phyloP scores from a whole-genome alignment of 2,797 vertebrate genomes.

The Clarias laeviceps region DNA sequence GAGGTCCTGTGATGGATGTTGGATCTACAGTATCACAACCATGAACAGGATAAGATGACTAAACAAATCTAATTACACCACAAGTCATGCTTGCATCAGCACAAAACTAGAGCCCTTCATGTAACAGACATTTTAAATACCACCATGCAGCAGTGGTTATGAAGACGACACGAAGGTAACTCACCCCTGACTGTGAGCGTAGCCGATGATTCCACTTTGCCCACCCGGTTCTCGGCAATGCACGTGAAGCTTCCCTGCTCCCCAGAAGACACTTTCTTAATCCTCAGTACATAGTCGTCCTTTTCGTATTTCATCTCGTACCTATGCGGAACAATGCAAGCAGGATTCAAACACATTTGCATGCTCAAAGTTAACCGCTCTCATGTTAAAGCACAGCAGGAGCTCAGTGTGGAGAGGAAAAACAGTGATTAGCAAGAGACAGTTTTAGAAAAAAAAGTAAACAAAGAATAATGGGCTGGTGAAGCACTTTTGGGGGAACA shows the following conservation, averaged over 20 bases:
- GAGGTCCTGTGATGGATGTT: neutral
- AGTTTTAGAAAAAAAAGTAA: constrained; percentile 47
- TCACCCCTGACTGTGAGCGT: constrained; percentile 93
- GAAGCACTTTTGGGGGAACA: constrained; percentile 63
- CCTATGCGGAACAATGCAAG: constrained; percentile 67
- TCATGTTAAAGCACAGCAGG: constrained; percentile 23
- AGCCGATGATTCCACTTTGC: constrained; percentile 89
- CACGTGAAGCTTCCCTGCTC: constrained; percentile 92
- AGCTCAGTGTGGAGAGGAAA: neutral
- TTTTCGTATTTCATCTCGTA: constrained; percentile 88
- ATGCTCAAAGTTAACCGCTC: constrained; percentile 20
- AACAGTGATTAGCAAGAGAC: constrained; percentile 48
- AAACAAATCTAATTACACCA: neutral
- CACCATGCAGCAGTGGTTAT: neutral
- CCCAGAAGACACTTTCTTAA: constrained; percentile 84
- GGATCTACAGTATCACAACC: neutral
- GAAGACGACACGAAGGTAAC: constrained; percentile 55
- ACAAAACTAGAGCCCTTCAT: neutral
- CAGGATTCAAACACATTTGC: constrained; percentile 26
- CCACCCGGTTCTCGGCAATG: constrained; percentile 91
- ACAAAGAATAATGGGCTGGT: constrained; percentile 50
- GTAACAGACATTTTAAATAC: neutral
- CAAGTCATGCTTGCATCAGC: neutral
- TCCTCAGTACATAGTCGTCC: constrained; percentile 89
- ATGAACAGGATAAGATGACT: neutral